Evolutionary conservation across 2,888 invertebrate species (phyloP), one percentile per base, ranked within the genome.

Genomic region (Zelleria hepariella): DNA sequence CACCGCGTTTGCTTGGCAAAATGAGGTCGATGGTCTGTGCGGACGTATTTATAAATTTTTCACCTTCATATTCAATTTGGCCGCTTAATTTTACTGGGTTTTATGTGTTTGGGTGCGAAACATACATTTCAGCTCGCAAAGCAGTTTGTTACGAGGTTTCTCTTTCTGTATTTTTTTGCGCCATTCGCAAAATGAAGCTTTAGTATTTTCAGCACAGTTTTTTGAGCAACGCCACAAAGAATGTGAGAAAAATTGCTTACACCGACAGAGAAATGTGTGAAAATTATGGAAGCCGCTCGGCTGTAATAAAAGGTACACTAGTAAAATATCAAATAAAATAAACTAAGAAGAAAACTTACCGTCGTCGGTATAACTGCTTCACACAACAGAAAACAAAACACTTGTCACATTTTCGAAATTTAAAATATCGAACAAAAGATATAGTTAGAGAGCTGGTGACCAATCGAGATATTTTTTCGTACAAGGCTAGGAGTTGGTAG

Each of bases 21-120:
- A 71, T 65, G 67, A 66, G 72, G 70, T 65, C 67, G 62, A 57
- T 62, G 68, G 60, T 67, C 66, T 62, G 64, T 62, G 53, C 42
- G 48, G 47, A 54, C 54, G 47, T 59, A 53, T 42, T 42, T 42
- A 42, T 42, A 42, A 10, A 42, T 42, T 10, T 42, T 42, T 42
- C 32, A 42, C 32, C 32, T 42, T 42, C 32, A 42, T 42, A 42
- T 42, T 42, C 32, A 42, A 42, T 42, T 42, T 42, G 32, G 32
- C 32, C 32, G 32, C 32, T 42, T 42, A 42, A 42, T 42, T 42
- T 42, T 15, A 42, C 32, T 42, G 32, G 15, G 32, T 42, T 42
- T 42, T 42, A 42, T 42, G 15, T 42, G 32, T 10, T 42, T 42
- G 32, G 32, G 32, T 42, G 32, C 32, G 32, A 42, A 42, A 42